These are phyloP conservation scores for Magallana nippona DNA, from an alignment of 2,888 invertebrate genomes.

Conservation along the genomic window DNA sequence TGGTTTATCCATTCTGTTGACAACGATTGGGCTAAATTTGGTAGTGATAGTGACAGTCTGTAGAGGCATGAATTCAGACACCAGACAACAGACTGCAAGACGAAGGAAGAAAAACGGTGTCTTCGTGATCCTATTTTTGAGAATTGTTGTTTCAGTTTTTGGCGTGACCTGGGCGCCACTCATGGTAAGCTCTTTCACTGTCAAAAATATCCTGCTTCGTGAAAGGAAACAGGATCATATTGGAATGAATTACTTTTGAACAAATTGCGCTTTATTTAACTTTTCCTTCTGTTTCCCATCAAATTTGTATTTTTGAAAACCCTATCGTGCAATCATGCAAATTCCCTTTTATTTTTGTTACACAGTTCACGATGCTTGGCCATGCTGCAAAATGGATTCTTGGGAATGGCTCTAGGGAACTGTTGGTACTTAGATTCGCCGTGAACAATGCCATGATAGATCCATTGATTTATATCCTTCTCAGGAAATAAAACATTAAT, in stretches of 20 bases:
- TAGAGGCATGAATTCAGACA: neutral
- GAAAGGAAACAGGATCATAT: no score
- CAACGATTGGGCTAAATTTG: neutral
- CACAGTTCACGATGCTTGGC: neutral
- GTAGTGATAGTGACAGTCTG: slow-evolving; percentile 12
- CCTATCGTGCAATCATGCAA: neutral
- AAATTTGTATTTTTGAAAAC: no score
- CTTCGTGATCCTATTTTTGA: neutral
- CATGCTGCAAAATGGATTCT: neutral
- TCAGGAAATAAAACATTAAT: neutral
- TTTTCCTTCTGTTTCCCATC: no score
- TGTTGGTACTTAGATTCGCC: neutral
- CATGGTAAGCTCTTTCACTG: slow-evolving; percentile 6
- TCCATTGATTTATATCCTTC: slow-evolving; percentile 10
- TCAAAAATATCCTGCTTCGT: neutral
- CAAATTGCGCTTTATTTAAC: no score
- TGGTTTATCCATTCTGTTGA: neutral
- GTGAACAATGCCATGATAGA: neutral
- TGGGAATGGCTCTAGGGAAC: neutral
- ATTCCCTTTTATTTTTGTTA: neutral
- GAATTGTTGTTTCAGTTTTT: slow-evolving; percentile 23
- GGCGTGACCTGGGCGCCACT: slow-evolving; percentile 27
- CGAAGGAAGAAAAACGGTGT: neutral
- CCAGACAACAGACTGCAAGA: no score
- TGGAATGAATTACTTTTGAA: no score